These are phyloP conservation scores for Anniella stebbinsi DNA, from an alignment of 2,797 vertebrate genomes.

Conservation along the genomic window DNA sequence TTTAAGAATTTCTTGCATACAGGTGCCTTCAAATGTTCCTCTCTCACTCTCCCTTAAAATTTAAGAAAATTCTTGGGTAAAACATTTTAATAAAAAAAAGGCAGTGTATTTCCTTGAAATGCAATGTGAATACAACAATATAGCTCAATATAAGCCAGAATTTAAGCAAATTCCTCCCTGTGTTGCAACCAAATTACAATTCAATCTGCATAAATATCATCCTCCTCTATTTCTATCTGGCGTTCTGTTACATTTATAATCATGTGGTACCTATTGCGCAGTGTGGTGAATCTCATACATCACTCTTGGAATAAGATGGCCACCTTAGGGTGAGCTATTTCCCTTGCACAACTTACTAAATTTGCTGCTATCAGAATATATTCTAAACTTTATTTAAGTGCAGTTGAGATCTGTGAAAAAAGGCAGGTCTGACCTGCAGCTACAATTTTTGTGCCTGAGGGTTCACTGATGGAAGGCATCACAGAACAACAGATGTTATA, in stretches of 20 bases:
- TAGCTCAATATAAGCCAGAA: neutral
- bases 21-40: neutral
- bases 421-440: neutral
- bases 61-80: neutral
- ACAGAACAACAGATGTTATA: neutral
- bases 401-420: neutral
- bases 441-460: neutral
- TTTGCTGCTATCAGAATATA: neutral
- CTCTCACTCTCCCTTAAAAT: neutral
- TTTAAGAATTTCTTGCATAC: neutral
- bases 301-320: neutral
- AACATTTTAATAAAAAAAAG: neutral
- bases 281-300: neutral
- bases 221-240: no score
- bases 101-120: neutral
- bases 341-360: neutral
- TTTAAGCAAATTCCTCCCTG: neutral
- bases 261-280: neutral
- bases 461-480: neutral
- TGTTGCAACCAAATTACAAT: neutral
- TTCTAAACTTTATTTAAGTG: conserved; percentile 1
- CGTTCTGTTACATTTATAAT: neutral
- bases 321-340: neutral
- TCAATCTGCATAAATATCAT: neutral
- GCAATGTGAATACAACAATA: neutral